Conservation (phyloP, 2,888 invertebrate genomes). For the Drosophila buzzatii region DNA sequence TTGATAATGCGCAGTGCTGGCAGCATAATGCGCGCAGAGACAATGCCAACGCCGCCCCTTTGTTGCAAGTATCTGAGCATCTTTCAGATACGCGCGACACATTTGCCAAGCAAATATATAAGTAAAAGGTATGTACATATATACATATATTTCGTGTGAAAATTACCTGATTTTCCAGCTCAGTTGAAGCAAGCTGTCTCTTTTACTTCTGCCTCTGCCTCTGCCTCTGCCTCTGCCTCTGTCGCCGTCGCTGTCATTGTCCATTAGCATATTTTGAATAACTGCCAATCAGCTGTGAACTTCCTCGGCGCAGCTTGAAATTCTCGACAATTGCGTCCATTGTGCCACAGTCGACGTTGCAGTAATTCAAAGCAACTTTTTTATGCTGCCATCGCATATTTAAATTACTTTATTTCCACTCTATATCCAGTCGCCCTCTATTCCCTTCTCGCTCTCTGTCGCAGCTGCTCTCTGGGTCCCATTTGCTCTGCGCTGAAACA, state of each 20-base stretch:
- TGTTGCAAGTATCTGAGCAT: slow-evolving; percentile 50
- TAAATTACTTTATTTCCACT: slow-evolving; percentile 78
- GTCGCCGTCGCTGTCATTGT: slow-evolving; percentile 8
- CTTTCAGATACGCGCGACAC: slow-evolving; percentile 63
- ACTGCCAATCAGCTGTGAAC: slow-evolving; percentile 73
- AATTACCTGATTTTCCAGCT: slow-evolving; percentile 75
- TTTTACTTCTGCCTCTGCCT: neutral
- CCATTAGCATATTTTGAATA: slow-evolving; percentile 65
- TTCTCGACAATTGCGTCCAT: slow-evolving; percentile 67
- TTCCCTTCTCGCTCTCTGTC: neutral
- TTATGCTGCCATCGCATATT: slow-evolving; percentile 64
- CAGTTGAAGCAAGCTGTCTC: slow-evolving; percentile 41
- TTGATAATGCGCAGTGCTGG: slow-evolving; percentile 64
- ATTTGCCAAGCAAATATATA: slow-evolving; percentile 6
- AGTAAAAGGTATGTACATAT: neutral
- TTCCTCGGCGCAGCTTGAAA: slow-evolving; percentile 35
- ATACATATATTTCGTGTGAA: slow-evolving; percentile 63
- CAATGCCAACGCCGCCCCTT: slow-evolving; percentile 33
- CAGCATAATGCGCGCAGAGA: slow-evolving; percentile 26
- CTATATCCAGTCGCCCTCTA: slow-evolving; percentile 30
- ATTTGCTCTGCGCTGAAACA: slow-evolving; percentile 58
- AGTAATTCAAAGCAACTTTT: slow-evolving; percentile 63
- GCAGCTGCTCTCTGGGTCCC: slow-evolving; percentile 10
- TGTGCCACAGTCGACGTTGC: slow-evolving; percentile 58
- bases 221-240: neutral